Base-by-base conservation (phyloP, 2,888 invertebrate species). In the Drosophila nr. perissopoda region DNA sequence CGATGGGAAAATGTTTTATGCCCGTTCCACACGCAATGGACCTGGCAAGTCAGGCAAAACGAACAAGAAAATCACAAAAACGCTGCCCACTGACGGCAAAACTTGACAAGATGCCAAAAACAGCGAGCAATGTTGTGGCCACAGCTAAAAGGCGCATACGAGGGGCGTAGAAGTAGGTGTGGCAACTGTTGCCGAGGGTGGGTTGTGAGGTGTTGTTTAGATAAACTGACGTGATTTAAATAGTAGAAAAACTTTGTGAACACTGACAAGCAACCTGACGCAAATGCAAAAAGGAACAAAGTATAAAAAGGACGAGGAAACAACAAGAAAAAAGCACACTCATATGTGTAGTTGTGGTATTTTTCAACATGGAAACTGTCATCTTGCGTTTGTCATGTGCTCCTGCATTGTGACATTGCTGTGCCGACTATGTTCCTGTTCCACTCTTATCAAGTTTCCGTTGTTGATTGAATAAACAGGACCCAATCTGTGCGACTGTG, bases 141-240 rank as follows among this genome's bases (percentile, higher is more conserved):
- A 70, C 79, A 75, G 62, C 53, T 52, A 59, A 58, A 57, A 56
- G 63, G 60, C 36, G 53, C 57, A 45, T 42, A 57, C 27, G 36
- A 4, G 53, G 67, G 76, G 71, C 69, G 78, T 66, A 57, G 33
- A 62, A 29, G 52, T 57, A 21, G 77, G 81, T 73, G 77, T 73
- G 77, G 81, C 81, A 77, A 75, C 77, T 73, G 81, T 73, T 81
- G 78, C 76, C 61, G 56, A 57, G 38, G 57, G 60, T 61, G 78
- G 71, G 63, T 67, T 76, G 66, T 65, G 59, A 70, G 68, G 74
- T 87, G 87, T 76, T 83, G 85, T 80, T 87, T 87, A 86, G 89
- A 89, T 86, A 89, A 87, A 87, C 84, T 89, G 89, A 69, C 89
- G 80, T 84, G 89, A 89, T 89, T 89, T 89, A 86, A 86, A 89